Evolutionary conservation across 2,888 invertebrate species (phyloP), one percentile per base, ranked within the genome.

Genomic region (Phalera bucephala): DNA sequence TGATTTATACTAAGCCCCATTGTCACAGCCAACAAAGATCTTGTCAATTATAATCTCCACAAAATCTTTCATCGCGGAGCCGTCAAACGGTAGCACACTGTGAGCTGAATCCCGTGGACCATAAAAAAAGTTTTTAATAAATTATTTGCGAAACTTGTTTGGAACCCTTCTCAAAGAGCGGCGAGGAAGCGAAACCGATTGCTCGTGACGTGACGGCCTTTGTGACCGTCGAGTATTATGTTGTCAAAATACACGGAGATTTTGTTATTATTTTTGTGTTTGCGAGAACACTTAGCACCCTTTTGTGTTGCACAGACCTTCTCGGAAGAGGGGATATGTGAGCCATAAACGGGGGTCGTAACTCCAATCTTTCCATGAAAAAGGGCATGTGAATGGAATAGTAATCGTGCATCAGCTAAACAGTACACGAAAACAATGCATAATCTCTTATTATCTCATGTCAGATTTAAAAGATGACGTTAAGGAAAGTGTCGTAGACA

Each of bases 241-340:
- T 82, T 88, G 88, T 89, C 89, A 89, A 89, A 89, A 89, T 88
- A 89, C 85, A 85, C 78, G 74, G 81, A 78, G 86, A 87, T 87
- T 87, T 85, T 80, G 86, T 87, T 88, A 88, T 88, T 89, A 88
- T 88, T 88, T 84, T 85, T 83, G 82, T 87, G 88, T 89, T 88
- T 86, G 86, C 81, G 71, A 80, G 84, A 80, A 78, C 85, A 86
- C 88, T 88, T 88, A 84, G 79, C 88, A 80, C 85, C 85, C 87
- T 66, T 86, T 86, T 88, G 85, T 84, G 40, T 53, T 34, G 64
- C 58, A 49, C 58, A 51, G 72, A 61, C 77, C 75, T 86, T 88
- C 84, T 69, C 60, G 57, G 85, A 87, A 87, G 59, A 62, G 72
- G 80, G 83, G 75, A 82, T 83, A 78, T 80, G 75, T 72, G 73